These are phyloP conservation scores for Mimachlamys varia DNA, from an alignment of 2,888 invertebrate species.

Conservation along the genomic window DNA sequence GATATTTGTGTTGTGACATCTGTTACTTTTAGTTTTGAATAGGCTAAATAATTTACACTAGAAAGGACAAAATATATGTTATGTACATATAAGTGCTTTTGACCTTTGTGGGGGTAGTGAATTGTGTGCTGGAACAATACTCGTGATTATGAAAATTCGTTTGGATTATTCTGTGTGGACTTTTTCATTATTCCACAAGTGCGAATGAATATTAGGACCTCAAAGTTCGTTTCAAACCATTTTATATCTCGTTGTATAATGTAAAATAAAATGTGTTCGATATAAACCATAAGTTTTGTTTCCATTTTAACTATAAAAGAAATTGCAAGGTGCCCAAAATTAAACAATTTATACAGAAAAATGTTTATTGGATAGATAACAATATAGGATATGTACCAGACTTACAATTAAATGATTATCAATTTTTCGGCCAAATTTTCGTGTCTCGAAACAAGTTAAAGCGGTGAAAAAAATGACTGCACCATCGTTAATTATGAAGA, in stretches of 20 bases:
- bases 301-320: neutral
- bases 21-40: neutral
- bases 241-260: constrained; percentile 31
- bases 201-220: neutral
- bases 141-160: neutral
- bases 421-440: too few species aligned
- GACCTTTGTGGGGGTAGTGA: neutral
- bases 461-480: too few species aligned
- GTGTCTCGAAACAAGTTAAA: too few species aligned
- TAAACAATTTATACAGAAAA: too few species aligned
- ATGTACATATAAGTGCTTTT: neutral
- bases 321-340: too few species aligned
- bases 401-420: too few species aligned
- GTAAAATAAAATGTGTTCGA: neutral
- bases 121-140: neutral
- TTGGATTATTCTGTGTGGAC: neutral
- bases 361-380: too few species aligned
- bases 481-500: too few species aligned
- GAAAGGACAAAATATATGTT: neutral
- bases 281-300: neutral
- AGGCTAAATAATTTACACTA: neutral
- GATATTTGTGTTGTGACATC: neutral
- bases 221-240: neutral
- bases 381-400: too few species aligned
- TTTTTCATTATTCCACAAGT: neutral